Conservation (phyloP, 2,888 invertebrate genomes). For the Thereva nobilitata region DNA sequence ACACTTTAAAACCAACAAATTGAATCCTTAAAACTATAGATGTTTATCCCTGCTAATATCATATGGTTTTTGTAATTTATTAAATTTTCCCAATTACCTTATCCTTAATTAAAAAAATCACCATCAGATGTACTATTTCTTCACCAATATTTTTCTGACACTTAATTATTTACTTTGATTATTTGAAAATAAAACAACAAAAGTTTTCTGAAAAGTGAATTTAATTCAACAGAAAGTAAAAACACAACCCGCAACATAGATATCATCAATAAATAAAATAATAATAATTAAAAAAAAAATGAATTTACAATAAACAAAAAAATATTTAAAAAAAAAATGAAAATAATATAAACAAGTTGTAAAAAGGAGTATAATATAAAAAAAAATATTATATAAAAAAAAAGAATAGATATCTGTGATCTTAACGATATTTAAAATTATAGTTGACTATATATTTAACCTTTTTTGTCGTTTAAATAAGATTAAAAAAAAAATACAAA, state of each 20-base stretch:
- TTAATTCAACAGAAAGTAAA: constrained; percentile 41
- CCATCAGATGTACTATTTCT: too few relatives aligned
- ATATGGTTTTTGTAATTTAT: too few relatives aligned
- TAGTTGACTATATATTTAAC: constrained; percentile 41
- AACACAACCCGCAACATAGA: constrained; percentile 35
- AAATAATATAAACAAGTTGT: constrained; percentile 44
- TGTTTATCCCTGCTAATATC: too few relatives aligned
- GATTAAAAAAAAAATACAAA: constrained; percentile 8
- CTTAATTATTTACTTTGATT: too few relatives aligned
- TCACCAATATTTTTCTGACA: too few relatives aligned
- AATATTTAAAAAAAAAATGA: constrained; percentile 45
- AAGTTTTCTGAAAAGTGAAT: constrained; percentile 39
- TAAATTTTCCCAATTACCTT: too few relatives aligned
- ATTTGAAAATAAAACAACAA: too few relatives aligned
- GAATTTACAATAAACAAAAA: constrained; percentile 44
- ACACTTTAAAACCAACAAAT: too few relatives aligned
- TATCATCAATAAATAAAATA: constrained; percentile 44
- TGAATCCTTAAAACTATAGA: too few relatives aligned
- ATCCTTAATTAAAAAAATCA: too few relatives aligned
- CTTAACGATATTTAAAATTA: constrained; percentile 57
- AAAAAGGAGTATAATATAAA: constrained; percentile 39
- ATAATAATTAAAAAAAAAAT: constrained; percentile 44
- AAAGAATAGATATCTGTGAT: constrained; percentile 59
- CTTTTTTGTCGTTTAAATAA: constrained; percentile 36
- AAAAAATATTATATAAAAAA: constrained; percentile 40